Evolutionary conservation across 1,140 invertebrate genomes (phyloP).

Genomic region (Zaprionus ornatus): DNA sequence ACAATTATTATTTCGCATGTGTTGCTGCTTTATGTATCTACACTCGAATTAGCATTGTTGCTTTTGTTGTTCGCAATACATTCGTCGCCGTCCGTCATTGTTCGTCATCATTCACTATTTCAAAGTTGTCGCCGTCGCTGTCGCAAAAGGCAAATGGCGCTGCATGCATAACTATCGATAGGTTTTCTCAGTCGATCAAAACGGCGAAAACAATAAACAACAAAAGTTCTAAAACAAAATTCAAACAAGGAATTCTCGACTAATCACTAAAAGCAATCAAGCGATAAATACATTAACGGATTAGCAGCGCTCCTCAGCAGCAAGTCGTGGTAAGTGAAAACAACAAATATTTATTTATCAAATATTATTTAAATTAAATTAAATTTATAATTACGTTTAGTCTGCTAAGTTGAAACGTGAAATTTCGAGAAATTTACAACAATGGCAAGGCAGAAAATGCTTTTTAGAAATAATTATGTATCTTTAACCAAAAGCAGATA

Average conservation of each 20-base stretch:
- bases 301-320: constrained; percentile 26
- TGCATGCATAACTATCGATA: constrained; percentile 69
- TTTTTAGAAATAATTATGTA: constrained; percentile 84
- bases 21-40: constrained; percentile 67
- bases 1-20: constrained; percentile 78
- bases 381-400: constrained; percentile 25
- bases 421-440: constrained; percentile 78
- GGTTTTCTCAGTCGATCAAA: constrained; percentile 45
- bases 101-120: constrained; percentile 51
- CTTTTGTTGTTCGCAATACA: constrained; percentile 53
- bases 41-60: constrained; percentile 75
- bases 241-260: constrained; percentile 10
- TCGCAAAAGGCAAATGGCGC: constrained; percentile 54
- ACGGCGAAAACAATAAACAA: constrained; percentile 34
- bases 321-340: constrained; percentile 33
- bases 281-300: constrained; percentile 33
- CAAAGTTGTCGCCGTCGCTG: constrained; percentile 39
- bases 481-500: constrained; percentile 78
- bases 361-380: neutral
- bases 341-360: constrained; percentile 2
- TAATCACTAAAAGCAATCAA: constrained; percentile 20
- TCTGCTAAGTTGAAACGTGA: constrained; percentile 54
- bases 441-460: constrained; percentile 82
- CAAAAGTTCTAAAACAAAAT: constrained; percentile 1
- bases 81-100: constrained; percentile 53